phyloP scores from a whole-genome alignment of 2,888 invertebrate genomes.

The Acronicta psi region DNA sequence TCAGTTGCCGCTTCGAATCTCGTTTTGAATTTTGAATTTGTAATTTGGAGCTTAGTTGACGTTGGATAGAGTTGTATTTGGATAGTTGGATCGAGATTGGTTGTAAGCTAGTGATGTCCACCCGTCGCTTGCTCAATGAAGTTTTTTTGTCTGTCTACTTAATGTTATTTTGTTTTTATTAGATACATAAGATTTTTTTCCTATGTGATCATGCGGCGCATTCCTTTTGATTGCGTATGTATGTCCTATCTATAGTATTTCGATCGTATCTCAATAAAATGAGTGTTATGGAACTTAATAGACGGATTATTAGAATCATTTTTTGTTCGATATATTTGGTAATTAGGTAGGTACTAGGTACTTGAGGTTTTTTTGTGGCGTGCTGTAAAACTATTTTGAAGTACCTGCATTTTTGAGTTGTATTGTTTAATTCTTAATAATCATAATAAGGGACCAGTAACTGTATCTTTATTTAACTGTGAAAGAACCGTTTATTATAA shows the following conservation, averaged over 20 bases:
- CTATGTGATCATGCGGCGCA: slow-evolving; percentile 74
- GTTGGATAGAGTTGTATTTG: slow-evolving; percentile 31
- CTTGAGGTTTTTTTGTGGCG: slow-evolving; percentile 44
- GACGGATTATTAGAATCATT: slow-evolving; percentile 73
- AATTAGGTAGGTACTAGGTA: slow-evolving; percentile 74
- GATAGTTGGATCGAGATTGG: slow-evolving; percentile 21
- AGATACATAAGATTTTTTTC: slow-evolving; percentile 80
- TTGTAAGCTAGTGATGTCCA: slow-evolving; percentile 57
- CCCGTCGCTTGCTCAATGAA: slow-evolving; percentile 80
- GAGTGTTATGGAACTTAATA: slow-evolving; percentile 83
- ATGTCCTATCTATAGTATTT: slow-evolving; percentile 58
- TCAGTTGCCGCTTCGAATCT: slow-evolving; percentile 53
- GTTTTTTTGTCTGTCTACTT: slow-evolving; percentile 76
- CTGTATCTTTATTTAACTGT: slow-evolving; percentile 2
- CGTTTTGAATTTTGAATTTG: slow-evolving; percentile 41
- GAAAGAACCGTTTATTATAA: slow-evolving; percentile 11
- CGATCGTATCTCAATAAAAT: slow-evolving; percentile 83
- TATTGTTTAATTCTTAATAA: slow-evolving; percentile 28
- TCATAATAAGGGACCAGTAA: neutral
- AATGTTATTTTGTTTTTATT: slow-evolving; percentile 86
- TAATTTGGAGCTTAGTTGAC: slow-evolving; percentile 29
- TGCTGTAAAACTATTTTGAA: slow-evolving; percentile 35
- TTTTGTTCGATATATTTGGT: slow-evolving; percentile 61
- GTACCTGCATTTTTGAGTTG: slow-evolving; percentile 24
- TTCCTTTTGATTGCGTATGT: slow-evolving; percentile 79